Evolutionary conservation across 23 tunicate genomes (phyloP), one percentile per base, ranked within the genome.

Genomic region (Ascidia mentula): DNA sequence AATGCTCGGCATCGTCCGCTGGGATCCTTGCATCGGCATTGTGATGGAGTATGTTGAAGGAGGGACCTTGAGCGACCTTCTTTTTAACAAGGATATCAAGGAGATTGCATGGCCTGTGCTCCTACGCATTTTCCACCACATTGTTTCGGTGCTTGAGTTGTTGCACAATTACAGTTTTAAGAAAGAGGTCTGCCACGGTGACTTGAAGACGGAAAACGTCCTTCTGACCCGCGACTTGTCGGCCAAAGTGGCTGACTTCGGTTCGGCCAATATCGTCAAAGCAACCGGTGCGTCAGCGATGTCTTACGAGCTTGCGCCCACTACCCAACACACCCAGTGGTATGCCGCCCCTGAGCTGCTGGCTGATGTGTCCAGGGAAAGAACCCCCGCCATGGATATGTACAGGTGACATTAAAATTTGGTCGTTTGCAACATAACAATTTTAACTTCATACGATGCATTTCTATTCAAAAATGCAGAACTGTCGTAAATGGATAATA

Each of bases 41-140:
- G 75, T 71, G 75, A 71, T 71, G 75, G 75, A 71, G 34, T 71
- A 71, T 12, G 38, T 71, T 71, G 75, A 71, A 22, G 75, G 75
- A 3, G 75, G 75, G 4, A 35, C 75, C 8, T 36, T 71, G 30
- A 34, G 38, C 38, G 75, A 71, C 38, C 13, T 71, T 31, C 24
- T 71, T 31, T 71, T 71, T 33, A 35, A 71, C 38, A 71, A 71
- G 75, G 75, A 71, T 28, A 71, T 71, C 34, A 28, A 4, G 8
- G n/a, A 35, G 36, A 71, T 71, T 31, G 38, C 24, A n/a, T 71
- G 75, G 75, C 36, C 37, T 3, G 38, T 71, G 18, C 33, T 34
- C 2, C 75, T 71, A 28, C 75, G 75, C 9, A 33, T 71, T 36
- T 3, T 71, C 18, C 38, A 33, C 36, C 38, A 71, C 8, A 71